phyloP scores from a whole-genome alignment of 2,888 invertebrate genomes.

The Rhingia rostrata region DNA sequence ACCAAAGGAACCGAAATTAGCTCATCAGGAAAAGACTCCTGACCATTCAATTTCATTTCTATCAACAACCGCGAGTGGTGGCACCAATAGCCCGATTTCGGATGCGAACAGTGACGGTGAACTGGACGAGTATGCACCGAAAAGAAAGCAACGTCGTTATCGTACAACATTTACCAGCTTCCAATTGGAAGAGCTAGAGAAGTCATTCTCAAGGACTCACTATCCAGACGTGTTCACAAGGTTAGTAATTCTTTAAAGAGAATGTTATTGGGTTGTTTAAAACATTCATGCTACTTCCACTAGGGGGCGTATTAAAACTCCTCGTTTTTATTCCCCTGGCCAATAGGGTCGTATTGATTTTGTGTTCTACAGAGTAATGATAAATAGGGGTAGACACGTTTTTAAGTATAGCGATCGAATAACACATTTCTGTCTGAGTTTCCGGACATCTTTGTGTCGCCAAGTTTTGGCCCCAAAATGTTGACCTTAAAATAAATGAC shows the following conservation, averaged over 20 bases:
- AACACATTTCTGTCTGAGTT: too few relatives aligned
- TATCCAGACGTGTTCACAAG: slow-evolving; percentile 99
- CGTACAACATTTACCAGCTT: slow-evolving; percentile 97
- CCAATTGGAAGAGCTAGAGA: slow-evolving; percentile 97
- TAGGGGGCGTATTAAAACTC: too few relatives aligned
- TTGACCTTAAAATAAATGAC: too few relatives aligned
- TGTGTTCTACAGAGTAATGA: too few relatives aligned
- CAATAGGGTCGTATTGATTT: too few relatives aligned
- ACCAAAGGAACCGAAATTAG: slow-evolving; percentile 83
- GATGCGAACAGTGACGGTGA: slow-evolving; percentile 87
- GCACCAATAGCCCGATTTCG: slow-evolving; percentile 84
- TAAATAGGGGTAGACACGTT: too few relatives aligned
- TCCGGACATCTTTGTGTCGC: too few relatives aligned
- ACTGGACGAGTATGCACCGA: slow-evolving; percentile 91
- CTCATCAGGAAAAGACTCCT: slow-evolving; percentile 82
- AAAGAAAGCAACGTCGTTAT: slow-evolving; percentile 94
- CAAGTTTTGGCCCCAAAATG: too few relatives aligned
- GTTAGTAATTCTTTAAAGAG: slow-evolving; percentile 83
- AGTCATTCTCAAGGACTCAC: slow-evolving; percentile 98
- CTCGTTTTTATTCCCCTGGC: too few relatives aligned
- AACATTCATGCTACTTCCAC: too few relatives aligned
- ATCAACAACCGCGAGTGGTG: slow-evolving; percentile 81
- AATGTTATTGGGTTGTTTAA: too few relatives aligned
- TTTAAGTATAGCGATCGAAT: too few relatives aligned
- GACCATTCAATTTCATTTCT: slow-evolving; percentile 83